Base-by-base conservation (phyloP, 2,113 vertebrate species). In the Brachyistius frenatus region DNA sequence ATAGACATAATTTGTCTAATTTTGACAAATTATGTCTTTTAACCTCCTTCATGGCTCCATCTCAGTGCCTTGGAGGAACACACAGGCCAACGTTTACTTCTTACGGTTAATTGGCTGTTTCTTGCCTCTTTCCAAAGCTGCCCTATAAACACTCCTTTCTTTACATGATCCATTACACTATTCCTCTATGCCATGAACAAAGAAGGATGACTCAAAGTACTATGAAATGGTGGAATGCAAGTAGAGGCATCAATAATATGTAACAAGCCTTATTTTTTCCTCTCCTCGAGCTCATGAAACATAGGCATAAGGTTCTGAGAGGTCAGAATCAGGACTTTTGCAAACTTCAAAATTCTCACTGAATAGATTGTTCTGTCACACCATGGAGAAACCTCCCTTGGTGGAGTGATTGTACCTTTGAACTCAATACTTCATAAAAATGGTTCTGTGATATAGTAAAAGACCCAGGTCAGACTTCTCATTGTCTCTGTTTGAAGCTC, bases 361-460 rank as follows among this genome's bases (percentile, higher is more conserved):
- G 57, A 71, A 72, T 49, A 79, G 72, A 91, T 89, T 85, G 77
- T 39, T 33, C 85, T 74, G 82, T 83, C 70, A 89, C 39, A 50
- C 39, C 37, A n/a, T 69, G 76, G 16, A 69, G 50, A 80, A 80
- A 57, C 47, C 47, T 63, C 33, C 55, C 55, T 54, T 14, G 13
- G 55, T 73, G 46, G 54, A 66, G 49, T 47, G 41, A 14, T 13
- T 76, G 70, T 39, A 86, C 84, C 80, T 88, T 85, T 90, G 85
- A 90, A 84, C 89, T 81, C 65, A 37, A 57, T 64, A 83, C 77
- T 88, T 90, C 76, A 74, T 88, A 37, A 89, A 85, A 85, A 79
- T 30, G 55, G 58, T 66, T 5, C 74, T 68, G 44, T 66, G 75
- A 71, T 69, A 82, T 75, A 65, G 35, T 78, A 61, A 58, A 72